These are phyloP conservation scores for Acanthornis magna DNA, from an alignment of 2,797 vertebrate genomes.

Conservation along the genomic window DNA sequence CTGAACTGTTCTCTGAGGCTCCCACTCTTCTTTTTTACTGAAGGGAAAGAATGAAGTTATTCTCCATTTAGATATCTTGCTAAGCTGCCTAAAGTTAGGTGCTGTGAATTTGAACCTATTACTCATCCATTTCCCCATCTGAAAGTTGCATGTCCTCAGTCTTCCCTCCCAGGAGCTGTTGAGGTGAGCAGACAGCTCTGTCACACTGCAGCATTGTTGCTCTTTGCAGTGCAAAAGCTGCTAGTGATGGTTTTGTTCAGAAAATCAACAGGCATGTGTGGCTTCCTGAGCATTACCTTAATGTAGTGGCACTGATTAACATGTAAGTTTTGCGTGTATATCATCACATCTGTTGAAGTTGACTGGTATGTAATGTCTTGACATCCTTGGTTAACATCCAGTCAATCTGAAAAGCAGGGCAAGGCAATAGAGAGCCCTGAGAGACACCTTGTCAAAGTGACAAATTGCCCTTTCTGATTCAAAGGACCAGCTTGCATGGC, in stretches of 20 bases:
- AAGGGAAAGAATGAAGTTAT: background rate
- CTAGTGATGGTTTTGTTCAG: background rate
- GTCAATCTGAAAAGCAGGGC: slow-evolving; percentile 6
- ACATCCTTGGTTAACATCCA: slow-evolving; percentile 10
- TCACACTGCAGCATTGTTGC: background rate
- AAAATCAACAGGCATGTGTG: background rate
- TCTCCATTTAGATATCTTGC: background rate
- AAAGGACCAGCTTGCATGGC: background rate
- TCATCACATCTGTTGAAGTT: background rate
- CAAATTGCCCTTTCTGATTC: slow-evolving; percentile 47
- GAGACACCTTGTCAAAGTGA: slow-evolving; percentile 55
- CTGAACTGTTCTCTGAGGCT: background rate
- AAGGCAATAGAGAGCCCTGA: slow-evolving; percentile 12
- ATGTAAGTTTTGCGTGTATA: background rate
- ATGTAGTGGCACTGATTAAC: background rate
- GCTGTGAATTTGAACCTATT: background rate
- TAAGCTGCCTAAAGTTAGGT: background rate
- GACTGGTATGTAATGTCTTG: background rate
- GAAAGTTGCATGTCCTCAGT: background rate
- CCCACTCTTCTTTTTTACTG: background rate
- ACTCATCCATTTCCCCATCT: background rate
- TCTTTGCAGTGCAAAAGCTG: background rate
- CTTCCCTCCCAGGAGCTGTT: background rate
- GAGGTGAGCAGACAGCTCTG: background rate
- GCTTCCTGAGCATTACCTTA: background rate